Percentiles rank a stretch among this genome's conserved stretches.
These are phyloP conservation scores for Drosophila bipectinata DNA, from an alignment of 1,140 invertebrate species.

Conservation along the genomic window DNA sequence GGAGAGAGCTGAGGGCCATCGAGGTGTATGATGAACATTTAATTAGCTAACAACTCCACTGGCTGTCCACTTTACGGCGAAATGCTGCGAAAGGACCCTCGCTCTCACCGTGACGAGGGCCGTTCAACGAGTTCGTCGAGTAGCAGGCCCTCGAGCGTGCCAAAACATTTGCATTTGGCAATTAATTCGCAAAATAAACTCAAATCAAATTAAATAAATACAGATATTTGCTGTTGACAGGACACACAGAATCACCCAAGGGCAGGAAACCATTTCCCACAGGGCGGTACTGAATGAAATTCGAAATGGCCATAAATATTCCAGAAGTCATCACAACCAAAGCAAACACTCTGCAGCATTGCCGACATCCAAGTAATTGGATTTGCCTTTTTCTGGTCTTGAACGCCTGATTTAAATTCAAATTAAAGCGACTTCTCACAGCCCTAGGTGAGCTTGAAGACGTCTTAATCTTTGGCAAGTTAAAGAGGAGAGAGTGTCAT, in stretches of 20 bases:
- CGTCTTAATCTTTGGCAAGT: slow-evolving; percentile 19
- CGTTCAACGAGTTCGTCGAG: slow-evolving; percentile 7
- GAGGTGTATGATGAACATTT: slow-evolving; percentile 47
- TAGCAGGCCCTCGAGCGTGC: background rate
- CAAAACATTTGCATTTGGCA: slow-evolving; percentile 16
- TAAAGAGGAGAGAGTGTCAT: slow-evolving; percentile 32
- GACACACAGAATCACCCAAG: slow-evolving; percentile 2
- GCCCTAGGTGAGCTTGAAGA: slow-evolving; percentile 20
- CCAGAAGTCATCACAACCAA: slow-evolving; percentile 30
- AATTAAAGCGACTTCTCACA: slow-evolving; percentile 33
- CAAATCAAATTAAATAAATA: slow-evolving; percentile 50
- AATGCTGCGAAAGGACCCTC: slow-evolving; percentile 1
- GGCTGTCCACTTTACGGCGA: slow-evolving; percentile 13
- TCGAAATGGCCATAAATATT: slow-evolving; percentile 43
- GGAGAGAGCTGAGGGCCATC: slow-evolving; percentile 4
- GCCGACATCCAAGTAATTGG: slow-evolving; percentile 26
- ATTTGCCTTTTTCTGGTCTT: slow-evolving; percentile 27
- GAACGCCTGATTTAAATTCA: slow-evolving; percentile 48
- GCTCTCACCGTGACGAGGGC: slow-evolving; percentile 11
- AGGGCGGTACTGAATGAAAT: background rate
- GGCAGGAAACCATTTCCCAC: slow-evolving; percentile 4
- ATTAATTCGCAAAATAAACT: slow-evolving; percentile 52
- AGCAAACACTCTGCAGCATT: slow-evolving; percentile 19
- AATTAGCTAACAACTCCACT: slow-evolving; percentile 51
- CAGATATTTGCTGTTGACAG: slow-evolving; percentile 39